Percentiles rank a stretch among this genome's conserved stretches.
Conservation (phyloP, 2,113 vertebrate species). For the Hippocampus zosterae region DNA sequence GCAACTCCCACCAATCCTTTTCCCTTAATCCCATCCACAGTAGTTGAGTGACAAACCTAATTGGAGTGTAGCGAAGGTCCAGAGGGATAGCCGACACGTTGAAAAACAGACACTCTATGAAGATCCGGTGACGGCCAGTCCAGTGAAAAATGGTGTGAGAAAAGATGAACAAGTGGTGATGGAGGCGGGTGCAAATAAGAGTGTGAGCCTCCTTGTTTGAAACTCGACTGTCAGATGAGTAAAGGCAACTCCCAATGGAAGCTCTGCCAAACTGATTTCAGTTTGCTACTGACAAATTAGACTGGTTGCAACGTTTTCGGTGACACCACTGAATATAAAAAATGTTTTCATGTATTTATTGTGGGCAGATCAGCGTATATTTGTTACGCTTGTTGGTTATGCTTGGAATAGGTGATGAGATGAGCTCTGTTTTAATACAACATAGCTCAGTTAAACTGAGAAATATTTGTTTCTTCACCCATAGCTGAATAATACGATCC, state of each 20-base stretch:
- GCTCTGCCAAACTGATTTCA: background rate
- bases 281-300: background rate
- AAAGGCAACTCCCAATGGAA: constrained; percentile 25
- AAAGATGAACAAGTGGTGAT: constrained; percentile 33
- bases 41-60: constrained; percentile 73
- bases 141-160: constrained; percentile 49
- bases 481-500: too few relatives aligned
- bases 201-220: constrained; percentile 36
- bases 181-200: background rate
- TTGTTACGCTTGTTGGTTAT: too few relatives aligned
- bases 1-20: constrained; percentile 13
- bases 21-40: constrained; percentile 61
- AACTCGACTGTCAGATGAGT: constrained; percentile 35
- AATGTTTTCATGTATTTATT: too few relatives aligned
- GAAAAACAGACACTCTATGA: constrained; percentile 49
- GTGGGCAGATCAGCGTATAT: too few relatives aligned
- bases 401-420: too few relatives aligned
- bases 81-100: constrained; percentile 56
- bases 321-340: too few relatives aligned
- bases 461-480: too few relatives aligned
- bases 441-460: too few relatives aligned
- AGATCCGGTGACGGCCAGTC: constrained; percentile 57
- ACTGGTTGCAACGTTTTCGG: too few relatives aligned
- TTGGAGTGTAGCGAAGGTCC: constrained; percentile 64
- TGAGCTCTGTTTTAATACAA: too few relatives aligned